These are phyloP conservation scores for Eremophila alpestris DNA, from an alignment of 2,797 vertebrate species.

Conservation along the genomic window DNA sequence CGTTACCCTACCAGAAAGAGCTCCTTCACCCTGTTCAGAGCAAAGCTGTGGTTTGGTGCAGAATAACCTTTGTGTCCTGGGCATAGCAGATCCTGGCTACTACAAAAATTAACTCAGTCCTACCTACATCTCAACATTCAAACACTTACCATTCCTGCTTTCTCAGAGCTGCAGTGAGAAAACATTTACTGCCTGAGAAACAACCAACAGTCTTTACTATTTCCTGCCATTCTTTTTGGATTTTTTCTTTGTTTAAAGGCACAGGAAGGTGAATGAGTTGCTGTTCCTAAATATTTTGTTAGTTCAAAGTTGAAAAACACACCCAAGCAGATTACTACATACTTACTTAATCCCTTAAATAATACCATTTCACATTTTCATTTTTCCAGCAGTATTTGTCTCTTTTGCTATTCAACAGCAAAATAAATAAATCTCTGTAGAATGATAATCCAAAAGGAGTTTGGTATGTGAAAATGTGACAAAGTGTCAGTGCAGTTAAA, in stretches of 20 bases:
- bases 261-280: not conserved
- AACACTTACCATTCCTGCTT: not conserved
- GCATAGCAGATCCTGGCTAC: not conserved
- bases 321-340: not conserved
- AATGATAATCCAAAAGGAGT: not conserved
- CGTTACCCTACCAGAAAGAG: not conserved
- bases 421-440: not conserved
- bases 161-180: not conserved
- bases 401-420: not conserved
- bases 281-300: not conserved
- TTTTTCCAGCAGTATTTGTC: not conserved
- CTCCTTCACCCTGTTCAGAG: not conserved
- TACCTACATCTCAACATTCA: not conserved
- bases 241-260: not conserved
- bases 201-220: not conserved
- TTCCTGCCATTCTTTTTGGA: not conserved
- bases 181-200: not conserved
- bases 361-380: not conserved
- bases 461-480: not conserved
- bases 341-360: not conserved
- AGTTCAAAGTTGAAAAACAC: not conserved
- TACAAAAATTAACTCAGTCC: not conserved
- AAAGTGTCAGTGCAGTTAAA: not conserved
- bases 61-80: not conserved
- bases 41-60: not conserved